phyloP scores from a whole-genome alignment of 2,888 invertebrate species.

The Mellilla xanthometata region DNA sequence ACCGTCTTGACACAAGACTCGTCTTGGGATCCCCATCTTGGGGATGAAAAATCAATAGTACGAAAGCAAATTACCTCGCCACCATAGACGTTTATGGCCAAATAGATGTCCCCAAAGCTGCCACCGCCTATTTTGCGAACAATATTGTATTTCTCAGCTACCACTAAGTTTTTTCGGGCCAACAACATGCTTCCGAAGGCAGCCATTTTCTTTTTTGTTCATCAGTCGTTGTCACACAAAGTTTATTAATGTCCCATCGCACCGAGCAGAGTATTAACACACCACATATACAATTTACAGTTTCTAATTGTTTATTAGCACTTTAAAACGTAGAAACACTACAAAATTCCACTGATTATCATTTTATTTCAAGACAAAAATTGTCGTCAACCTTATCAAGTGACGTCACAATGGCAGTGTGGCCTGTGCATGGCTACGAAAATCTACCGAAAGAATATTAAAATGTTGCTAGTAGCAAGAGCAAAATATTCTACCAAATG shows the following conservation, averaged over 20 bases:
- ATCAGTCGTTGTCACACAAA: slow-evolving; percentile 70
- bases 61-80: slow-evolving; percentile 87
- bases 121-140: slow-evolving; percentile 99
- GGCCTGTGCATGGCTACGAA: slow-evolving; percentile 37
- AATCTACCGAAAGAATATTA: slow-evolving; percentile 21
- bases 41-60: slow-evolving; percentile 34
- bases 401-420: slow-evolving; percentile 78
- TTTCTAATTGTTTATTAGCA: slow-evolving; percentile 54
- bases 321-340: slow-evolving; percentile 60
- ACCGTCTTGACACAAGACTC: slow-evolving; percentile 49
- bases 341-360: slow-evolving; percentile 61
- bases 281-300: slow-evolving; percentile 60
- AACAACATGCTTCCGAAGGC: slow-evolving; percentile 67
- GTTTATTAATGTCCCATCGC: slow-evolving; percentile 65
- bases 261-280: slow-evolving; percentile 60
- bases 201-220: slow-evolving; percentile 78
- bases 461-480: slow-evolving; percentile 7
- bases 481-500: neutral
- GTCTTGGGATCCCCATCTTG: slow-evolving; percentile 32
- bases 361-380: slow-evolving; percentile 65
- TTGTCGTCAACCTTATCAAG: slow-evolving; percentile 70
- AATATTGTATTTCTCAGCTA: slow-evolving; percentile 96
- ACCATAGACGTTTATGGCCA: slow-evolving; percentile 95
- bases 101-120: slow-evolving; percentile 99
- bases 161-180: slow-evolving; percentile 63